Evolutionary conservation across 2,888 invertebrate species (phyloP).

Genomic region (Thymelicus lineola): DNA sequence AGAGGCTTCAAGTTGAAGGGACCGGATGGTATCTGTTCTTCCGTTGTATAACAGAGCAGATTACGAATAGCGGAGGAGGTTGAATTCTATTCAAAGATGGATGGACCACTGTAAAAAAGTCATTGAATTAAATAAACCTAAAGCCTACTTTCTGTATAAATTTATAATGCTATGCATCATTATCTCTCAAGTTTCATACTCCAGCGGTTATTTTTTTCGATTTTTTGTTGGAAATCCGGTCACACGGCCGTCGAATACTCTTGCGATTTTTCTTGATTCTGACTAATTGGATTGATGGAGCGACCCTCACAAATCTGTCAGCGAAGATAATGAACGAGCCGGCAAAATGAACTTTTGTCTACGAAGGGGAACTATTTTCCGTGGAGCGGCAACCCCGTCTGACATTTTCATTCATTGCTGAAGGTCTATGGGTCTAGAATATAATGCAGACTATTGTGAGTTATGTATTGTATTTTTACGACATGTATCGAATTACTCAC

Average conservation of each 20-base stretch:
- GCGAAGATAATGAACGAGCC: slow-evolving; percentile 70
- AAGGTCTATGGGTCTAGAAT: slow-evolving; percentile 8
- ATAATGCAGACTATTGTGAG: neutral
- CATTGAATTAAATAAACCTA: too few relatives aligned
- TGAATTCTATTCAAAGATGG: too few relatives aligned
- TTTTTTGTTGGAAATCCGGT: slow-evolving; percentile 19
- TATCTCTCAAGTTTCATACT: slow-evolving; percentile 1
- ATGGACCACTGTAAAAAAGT: too few relatives aligned
- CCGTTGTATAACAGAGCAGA: too few relatives aligned
- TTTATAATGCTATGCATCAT: neutral
- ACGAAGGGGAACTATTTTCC: slow-evolving; percentile 50
- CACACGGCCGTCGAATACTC: slow-evolving; percentile 45
- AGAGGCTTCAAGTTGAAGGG: too few relatives aligned
- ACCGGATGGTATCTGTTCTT: too few relatives aligned
- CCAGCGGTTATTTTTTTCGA: neutral
- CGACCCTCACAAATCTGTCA: slow-evolving; percentile 70
- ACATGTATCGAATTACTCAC: too few relatives aligned
- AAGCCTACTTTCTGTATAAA: too few relatives aligned
- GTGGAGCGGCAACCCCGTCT: slow-evolving; percentile 43
- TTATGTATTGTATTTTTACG: neutral
- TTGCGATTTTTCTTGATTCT: slow-evolving; percentile 64
- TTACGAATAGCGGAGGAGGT: too few relatives aligned
- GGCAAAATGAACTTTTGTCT: slow-evolving; percentile 63
- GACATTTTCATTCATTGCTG: slow-evolving; percentile 41
- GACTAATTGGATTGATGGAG: slow-evolving; percentile 77